Conservation (phyloP, 53 echinoderm and acorn worm species). For the Temnopleurus reevesii region DNA sequence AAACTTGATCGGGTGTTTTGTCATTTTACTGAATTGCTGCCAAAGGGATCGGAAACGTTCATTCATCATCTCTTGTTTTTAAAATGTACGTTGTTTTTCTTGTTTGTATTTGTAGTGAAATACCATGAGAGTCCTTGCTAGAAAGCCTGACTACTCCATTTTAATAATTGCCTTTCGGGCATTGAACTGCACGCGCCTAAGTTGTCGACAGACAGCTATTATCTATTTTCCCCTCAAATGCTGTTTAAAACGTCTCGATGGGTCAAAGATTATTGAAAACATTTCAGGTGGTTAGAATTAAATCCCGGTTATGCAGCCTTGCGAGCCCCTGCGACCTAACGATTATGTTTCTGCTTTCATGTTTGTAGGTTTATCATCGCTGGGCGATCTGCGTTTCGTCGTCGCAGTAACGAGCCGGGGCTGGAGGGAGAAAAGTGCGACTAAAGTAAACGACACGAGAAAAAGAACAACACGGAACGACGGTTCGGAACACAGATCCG, state of each 20-base stretch:
- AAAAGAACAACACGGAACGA: not conserved
- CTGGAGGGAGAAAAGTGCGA: not conserved
- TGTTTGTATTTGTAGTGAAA: too few species aligned
- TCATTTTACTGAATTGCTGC: not conserved
- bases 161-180: not conserved
- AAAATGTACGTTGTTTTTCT: not conserved
- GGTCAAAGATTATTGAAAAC: not conserved
- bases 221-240: not conserved
- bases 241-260: not conserved
- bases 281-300: not conserved
- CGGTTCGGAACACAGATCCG: not conserved
- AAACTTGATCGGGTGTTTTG: not conserved
- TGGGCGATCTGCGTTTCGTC: not conserved
- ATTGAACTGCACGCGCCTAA: not conserved
- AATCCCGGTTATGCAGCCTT: not conserved
- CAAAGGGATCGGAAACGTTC: not conserved
- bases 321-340: conserved; percentile 21
- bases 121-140: not conserved
- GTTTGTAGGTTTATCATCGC: conserved; percentile 15
- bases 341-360: conserved; percentile 50
- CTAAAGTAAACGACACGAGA: not conserved
- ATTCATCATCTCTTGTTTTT: not conserved
- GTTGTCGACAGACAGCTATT: not conserved
- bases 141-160: not conserved
- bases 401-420: not conserved